Base-by-base conservation (phyloP, 1,140 invertebrate species). In the Chymomyza costata region DNA sequence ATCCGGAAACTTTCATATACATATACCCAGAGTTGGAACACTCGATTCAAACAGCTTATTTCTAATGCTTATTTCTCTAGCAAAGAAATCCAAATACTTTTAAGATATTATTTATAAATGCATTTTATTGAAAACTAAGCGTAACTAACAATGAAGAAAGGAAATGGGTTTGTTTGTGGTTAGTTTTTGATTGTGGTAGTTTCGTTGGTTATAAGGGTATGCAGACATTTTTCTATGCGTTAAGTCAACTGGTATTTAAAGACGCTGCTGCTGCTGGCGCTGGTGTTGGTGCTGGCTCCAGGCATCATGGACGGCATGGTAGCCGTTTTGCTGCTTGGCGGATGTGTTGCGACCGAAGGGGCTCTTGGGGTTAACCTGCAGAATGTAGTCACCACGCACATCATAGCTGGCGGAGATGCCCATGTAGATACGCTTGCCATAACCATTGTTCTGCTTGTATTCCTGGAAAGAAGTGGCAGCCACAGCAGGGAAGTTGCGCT, bases 311-410 rank as follows among this genome's bases (percentile, higher is more conserved):
- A 58, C 59, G 13, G 47, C 67, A 2, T 84, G 82, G 21, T 65
- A 82, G 39, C 55, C 63, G 58, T 28, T 78, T 49, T 84, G 82
- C 14, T 52, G 65, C 58, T 84, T 59, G 45, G 82, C 82, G 1
- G 82, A 68, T 0, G 70, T 43, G 21, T 76, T 82, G 45, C 83
- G 76, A 7, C 84, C 84, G 58, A 84, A 86, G n/a, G 84, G 84
- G 8, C 61, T 68, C 55, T 70, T 66, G n/a, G 70, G 14, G 39
- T 85, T 83, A 3, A 84, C 84, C 56, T 84, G 61, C 11, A 86
- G 64, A 15, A 85, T 78, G 54, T 81, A 86, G 51, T 84, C 81
- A 8, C 84, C 84, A 18, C 63, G 57, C 17, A 80, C 56, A 43
- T 83, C 80, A 34, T 61, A 62, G 38, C 60, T 57, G 25, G 71